Evolutionary conservation across 2,888 invertebrate genomes (phyloP), one percentile per base, ranked within the genome.

Genomic region (Neelides folsomi): DNA sequence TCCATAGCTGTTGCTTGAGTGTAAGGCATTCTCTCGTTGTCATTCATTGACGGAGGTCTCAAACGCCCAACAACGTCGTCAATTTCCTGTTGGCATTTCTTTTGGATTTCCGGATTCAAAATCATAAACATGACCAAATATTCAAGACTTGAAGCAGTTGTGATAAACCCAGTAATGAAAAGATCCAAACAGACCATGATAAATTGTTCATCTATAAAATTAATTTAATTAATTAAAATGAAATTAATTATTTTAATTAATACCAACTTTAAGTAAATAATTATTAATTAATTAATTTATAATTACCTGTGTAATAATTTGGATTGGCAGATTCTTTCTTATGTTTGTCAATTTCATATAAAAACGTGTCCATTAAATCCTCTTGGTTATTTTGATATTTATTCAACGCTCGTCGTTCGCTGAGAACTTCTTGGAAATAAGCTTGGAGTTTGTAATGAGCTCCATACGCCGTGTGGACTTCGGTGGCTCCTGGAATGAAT

Each of bases 1-100:
- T 62, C 62, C 10, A 58, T 38, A n/a, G 54, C 51, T 8, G 54
- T 53, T 8, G 65, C 63, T 37, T 65, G 57, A 0, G 60, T 52
- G 34, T 60, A 62, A 1, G 57, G 58, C 58, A 59, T 56, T 27
- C 56, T 56, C 19, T 59, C 56, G 10, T 52, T 59, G 43, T 59
- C 56, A 39, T 59, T 59, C 5, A 59, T 59, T n/a, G 59, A 59
- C 1, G 59, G 59, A 20, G 46, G 53, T 20, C 55, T 37, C 5
- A 20, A 49, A 37, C 39, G 52, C 27, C 60, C 61, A 47, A 59
- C 43, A 9, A 59, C 53, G 12, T 41, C 44, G 34, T 57, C 57
- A 42, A 61, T 56, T 48, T 62, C 62, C 12, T 56, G 55, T 37
- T 56, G 55, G 34, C 56, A 55, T 44, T 58, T 60, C 13, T 18